Evolutionary conservation across 2,797 vertebrate species (phyloP).

Genomic region (Hylomyscus alleni): DNA sequence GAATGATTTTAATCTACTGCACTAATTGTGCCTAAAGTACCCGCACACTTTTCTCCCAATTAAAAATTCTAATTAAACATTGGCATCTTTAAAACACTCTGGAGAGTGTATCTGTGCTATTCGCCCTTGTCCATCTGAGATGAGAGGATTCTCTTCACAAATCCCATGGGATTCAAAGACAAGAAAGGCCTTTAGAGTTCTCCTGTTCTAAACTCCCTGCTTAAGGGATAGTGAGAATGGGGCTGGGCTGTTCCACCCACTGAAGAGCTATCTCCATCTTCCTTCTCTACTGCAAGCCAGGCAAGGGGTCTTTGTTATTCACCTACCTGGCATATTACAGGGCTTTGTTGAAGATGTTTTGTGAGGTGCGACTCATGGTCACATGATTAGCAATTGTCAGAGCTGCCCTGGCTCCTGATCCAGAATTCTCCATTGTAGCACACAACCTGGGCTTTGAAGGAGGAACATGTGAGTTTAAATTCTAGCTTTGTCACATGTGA

Average conservation of each 20-base stretch:
- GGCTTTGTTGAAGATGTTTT: background rate
- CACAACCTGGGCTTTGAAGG: background rate
- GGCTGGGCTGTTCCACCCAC: background rate
- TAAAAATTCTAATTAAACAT: slow-evolving; percentile 70
- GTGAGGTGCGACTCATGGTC: background rate
- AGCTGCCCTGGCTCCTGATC: background rate
- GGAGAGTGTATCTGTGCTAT: background rate
- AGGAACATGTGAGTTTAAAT: background rate
- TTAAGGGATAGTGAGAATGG: background rate
- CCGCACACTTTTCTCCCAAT: slow-evolving; percentile 57
- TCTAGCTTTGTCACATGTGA: background rate
- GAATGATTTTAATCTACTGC: slow-evolving; percentile 72
- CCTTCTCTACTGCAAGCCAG: background rate
- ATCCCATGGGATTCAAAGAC: background rate
- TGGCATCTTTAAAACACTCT: slow-evolving; percentile 55
- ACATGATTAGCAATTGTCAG: background rate
- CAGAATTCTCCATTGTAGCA: background rate
- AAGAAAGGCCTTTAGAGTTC: background rate
- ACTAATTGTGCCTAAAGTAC: slow-evolving; percentile 62
- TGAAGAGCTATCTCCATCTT: background rate
- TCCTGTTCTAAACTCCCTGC: background rate
- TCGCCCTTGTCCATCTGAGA: background rate
- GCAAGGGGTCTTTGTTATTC: background rate
- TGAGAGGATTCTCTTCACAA: slow-evolving; percentile 7
- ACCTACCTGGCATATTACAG: background rate